Evolutionary conservation across 2,888 invertebrate genomes (phyloP), one percentile per base, ranked within the genome.

Genomic region (Chrysina gloriosa): DNA sequence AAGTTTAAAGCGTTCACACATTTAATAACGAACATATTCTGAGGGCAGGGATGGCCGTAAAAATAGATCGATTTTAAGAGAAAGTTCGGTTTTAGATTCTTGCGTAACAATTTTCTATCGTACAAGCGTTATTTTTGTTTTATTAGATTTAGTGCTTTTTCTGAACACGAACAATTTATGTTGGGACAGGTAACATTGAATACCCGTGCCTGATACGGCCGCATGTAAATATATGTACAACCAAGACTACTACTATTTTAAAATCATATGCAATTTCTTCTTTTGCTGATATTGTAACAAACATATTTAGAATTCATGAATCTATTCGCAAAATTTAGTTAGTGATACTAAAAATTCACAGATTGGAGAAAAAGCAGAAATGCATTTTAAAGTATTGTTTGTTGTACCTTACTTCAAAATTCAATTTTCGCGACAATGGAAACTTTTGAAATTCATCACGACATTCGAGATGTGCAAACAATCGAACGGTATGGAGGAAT

Each of bases 401-500:
- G 7, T 16, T 14, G 9, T 52, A 16, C 31, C 6, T 31, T 31
- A 52, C 31, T 31, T 52, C 19, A 52, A 61, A 58, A 58, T 58
- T 58, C 39, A 58, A 61, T 61, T 61, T 42, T 11, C 4, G 58
- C 6, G 27, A 27, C 25, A n/a, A 61, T 25, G 39, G 16, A 11
- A 42, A 42, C 42, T 27, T 42, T 9, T 25, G 58, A 58, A 58
- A 42, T 42, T 61, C 29, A 61, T 61, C 58, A 14, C 16, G 42
- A 61, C 19, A 42, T 61, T 27, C 16, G 27, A 42, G 58, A 61
- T 27, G 58, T 9, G 16, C 58, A 27, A 42, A 27, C 58, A 27
- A 45, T 42, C 58, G 42, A 42, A 36, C 27, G 27, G 25, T 42
- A 61, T 42, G 42, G 27, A 16, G 19, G 45, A 61, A 16, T 52